Base-by-base conservation (phyloP, 2,888 invertebrate species). In the Periphyllus acericola region DNA sequence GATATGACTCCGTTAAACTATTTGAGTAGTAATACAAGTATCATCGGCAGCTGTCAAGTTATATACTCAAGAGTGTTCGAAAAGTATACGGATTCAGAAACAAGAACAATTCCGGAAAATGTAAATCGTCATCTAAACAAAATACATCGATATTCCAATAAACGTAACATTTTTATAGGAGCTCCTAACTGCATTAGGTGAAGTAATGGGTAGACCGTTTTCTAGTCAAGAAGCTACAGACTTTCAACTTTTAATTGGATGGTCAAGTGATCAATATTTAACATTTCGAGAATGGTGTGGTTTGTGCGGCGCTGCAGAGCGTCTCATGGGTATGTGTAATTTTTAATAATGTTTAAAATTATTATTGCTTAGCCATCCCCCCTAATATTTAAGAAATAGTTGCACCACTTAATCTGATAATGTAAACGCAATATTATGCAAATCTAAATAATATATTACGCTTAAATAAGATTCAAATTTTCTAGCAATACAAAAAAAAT, bases 261-360 rank as follows among this genome's bases (percentile, higher is more conserved):
- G 94, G 94, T 91, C 92, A 0, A 92, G 92, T 0, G 93, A 90
- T 5, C 92, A 93, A 46, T 91, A 92, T 0, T 91, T 95, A 76
- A 94, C 95, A 90, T 96, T 95, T 91, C 93, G 95, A 36, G 94
- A 94, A 0, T 96, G 96, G 95, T 95, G 96, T 90, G 96, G 96
- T 0, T 92, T 97, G 68, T 95, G 95, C 90, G 96, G 96, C 0
- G 93, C 95, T 85, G 94, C 95, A 89, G 97, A 97, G 91, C 93
- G 97, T 83, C 92, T 95, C 90, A 92, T 94, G 78, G 94, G 95
- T 72, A 89, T 85, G 55, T 71, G 5, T 1, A 14, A 25, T 78
- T 34, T 46, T 46, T 46, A 14, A 11, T 46, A 46, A 14, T 14
- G 0, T 14, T 46, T 46, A 46, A 11, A 46, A 46, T 46, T 46